Evolutionary conservation across 2,797 vertebrate species (phyloP).

Genomic region (Epinephelus awoara): DNA sequence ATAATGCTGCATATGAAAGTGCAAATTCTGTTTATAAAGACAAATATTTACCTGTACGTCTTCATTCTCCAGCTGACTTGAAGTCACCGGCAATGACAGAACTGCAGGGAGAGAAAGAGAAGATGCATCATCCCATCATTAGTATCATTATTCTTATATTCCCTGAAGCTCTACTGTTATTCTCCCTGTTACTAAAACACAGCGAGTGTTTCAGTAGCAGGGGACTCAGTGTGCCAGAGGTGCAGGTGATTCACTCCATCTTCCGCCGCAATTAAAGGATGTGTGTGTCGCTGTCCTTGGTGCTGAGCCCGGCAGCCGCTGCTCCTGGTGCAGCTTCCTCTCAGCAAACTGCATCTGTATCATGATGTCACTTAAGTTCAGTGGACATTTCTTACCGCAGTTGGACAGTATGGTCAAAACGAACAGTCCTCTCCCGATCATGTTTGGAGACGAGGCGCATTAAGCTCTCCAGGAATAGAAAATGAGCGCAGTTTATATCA

Average conservation of each 20-base stretch:
- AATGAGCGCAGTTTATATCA: slow-evolving; percentile 63
- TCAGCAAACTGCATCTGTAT: background rate
- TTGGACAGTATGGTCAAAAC: slow-evolving; percentile 70
- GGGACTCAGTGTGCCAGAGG: slow-evolving; percentile 40
- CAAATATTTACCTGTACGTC: slow-evolving; percentile 81
- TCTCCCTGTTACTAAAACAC: slow-evolving; percentile 12
- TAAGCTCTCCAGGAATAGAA: slow-evolving; percentile 69
- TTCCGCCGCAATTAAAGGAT: slow-evolving; percentile 15
- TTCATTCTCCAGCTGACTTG: slow-evolving; percentile 81
- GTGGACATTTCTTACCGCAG: slow-evolving; percentile 79
- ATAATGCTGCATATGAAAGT: background rate
- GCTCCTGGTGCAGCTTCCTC: slow-evolving; percentile 13
- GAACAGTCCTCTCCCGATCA: slow-evolving; percentile 80
- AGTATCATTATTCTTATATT: background rate
- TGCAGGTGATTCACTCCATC: slow-evolving; percentile 40
- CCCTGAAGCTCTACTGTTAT: background rate
- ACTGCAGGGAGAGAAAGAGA: slow-evolving; percentile 66
- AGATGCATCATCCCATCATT: slow-evolving; percentile 2
- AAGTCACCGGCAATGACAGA: slow-evolving; percentile 82
- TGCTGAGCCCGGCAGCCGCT: slow-evolving; percentile 69
- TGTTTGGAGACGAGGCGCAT: slow-evolving; percentile 62
- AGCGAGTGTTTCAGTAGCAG: background rate
- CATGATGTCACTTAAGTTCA: slow-evolving; percentile 24
- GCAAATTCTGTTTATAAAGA: background rate
- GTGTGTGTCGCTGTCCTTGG: slow-evolving; percentile 81